These are phyloP conservation scores for Heterodera schachtii DNA, from an alignment of 1,140 invertebrate genomes.

Conservation along the genomic window DNA sequence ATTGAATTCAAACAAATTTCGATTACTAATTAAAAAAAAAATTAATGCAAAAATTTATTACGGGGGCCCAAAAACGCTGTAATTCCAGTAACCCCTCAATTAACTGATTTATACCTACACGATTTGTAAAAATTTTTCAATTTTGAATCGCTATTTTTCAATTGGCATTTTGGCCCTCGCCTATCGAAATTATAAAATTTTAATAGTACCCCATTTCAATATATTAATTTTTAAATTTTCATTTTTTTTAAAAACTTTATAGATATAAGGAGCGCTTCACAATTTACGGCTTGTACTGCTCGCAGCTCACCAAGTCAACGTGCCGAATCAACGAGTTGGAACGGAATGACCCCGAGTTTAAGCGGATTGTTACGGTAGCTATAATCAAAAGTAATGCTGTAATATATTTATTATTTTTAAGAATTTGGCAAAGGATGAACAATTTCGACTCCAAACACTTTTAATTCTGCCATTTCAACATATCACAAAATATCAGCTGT, in stretches of 20 bases:
- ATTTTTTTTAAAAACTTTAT: too few relatives aligned
- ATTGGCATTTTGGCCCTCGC: too few relatives aligned
- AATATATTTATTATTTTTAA: conserved; percentile 14
- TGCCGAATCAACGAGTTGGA: conserved; percentile 77
- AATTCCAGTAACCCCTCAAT: too few relatives aligned
- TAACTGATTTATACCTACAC: too few relatives aligned
- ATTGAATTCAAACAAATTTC: too few relatives aligned
- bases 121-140: too few relatives aligned
- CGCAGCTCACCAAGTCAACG: conserved; percentile 82
- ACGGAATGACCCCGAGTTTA: conserved; percentile 70
- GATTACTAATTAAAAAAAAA: too few relatives aligned
- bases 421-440: conserved; percentile 66
- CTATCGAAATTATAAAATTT: not conserved
- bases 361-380: conserved; percentile 3
- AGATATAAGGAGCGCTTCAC: conserved; percentile 84
- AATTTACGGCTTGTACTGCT: conserved; percentile 91
- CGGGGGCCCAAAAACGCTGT: too few relatives aligned
- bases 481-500: conserved; percentile 68
- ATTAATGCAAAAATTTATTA: too few relatives aligned
- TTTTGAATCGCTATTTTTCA: too few relatives aligned
- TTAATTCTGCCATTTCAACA: conserved; percentile 68
- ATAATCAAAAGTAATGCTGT: not conserved
- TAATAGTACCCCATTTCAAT: too few relatives aligned
- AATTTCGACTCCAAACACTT: conserved; percentile 67
- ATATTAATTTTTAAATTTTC: too few relatives aligned